Conservation (phyloP, 1,140 invertebrate genomes). For the Hermetia illucens region DNA sequence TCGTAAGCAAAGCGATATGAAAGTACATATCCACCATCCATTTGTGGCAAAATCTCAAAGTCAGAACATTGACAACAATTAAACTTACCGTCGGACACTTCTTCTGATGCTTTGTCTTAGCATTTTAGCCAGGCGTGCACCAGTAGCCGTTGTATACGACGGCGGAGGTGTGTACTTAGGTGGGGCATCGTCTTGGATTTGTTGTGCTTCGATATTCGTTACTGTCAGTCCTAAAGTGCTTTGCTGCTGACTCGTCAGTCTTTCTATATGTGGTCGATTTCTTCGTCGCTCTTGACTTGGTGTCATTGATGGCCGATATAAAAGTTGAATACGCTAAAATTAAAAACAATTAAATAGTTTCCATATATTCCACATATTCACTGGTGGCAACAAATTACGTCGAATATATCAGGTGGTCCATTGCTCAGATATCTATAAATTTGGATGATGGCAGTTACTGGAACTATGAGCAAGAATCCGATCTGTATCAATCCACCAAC, state of each 20-base stretch:
- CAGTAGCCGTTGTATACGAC: constrained; percentile 81
- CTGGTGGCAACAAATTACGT: constrained; percentile 44
- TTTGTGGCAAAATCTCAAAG: too few relatives aligned
- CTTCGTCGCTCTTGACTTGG: constrained; percentile 6
- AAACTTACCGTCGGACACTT: constrained; percentile 51
- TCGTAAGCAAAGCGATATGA: too few relatives aligned
- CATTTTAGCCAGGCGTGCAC: constrained; percentile 63
- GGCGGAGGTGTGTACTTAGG: constrained; percentile 88
- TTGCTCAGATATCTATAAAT: constrained; percentile 67
- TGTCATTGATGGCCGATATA: constrained; percentile 17
- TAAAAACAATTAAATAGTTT: constrained; percentile 1
- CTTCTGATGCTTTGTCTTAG: constrained; percentile 63
- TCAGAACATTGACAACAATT: too few relatives aligned
- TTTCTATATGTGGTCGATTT: not conserved
- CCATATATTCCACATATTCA: not conserved
- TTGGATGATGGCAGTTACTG: constrained; percentile 62
- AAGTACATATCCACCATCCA: too few relatives aligned
- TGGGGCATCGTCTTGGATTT: constrained; percentile 59
- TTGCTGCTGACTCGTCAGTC: constrained; percentile 8
- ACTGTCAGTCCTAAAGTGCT: constrained; percentile 9
- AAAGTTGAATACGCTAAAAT: constrained; percentile 45
- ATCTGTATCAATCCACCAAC: constrained; percentile 63
- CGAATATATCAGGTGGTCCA: constrained; percentile 72
- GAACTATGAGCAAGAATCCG: constrained; percentile 58
- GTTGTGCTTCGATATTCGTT: constrained; percentile 13